Percentiles rank a stretch among this genome's conserved stretches.
Conservation (phyloP, 2,888 invertebrate genomes). For the Spodoptera picta region DNA sequence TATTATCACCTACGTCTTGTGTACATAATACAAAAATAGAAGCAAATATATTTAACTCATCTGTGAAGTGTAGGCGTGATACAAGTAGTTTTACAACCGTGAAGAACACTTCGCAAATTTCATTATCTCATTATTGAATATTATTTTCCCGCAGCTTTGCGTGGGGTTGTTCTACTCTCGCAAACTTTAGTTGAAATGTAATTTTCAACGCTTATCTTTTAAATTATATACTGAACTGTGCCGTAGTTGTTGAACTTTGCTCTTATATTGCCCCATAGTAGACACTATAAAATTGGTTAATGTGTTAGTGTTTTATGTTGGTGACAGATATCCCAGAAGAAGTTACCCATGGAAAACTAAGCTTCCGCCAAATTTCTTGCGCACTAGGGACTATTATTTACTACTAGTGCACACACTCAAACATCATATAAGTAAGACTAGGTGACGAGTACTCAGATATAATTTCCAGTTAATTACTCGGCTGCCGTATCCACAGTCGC, state of each 20-base stretch:
- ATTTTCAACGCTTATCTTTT: constrained; percentile 37
- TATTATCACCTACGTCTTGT: constrained; percentile 14
- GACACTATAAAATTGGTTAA: too few relatives aligned
- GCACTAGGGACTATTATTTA: too few relatives aligned
- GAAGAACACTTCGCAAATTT: constrained; percentile 37
- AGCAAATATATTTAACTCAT: constrained; percentile 19
- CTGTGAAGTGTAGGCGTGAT: constrained; percentile 24
- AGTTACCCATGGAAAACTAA: too few relatives aligned
- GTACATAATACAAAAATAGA: constrained; percentile 22
- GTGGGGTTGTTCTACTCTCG: constrained; percentile 16
- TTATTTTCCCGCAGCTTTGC: constrained; percentile 36
- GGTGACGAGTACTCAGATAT: too few relatives aligned
- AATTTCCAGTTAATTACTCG: background rate
- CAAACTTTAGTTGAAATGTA: constrained; percentile 45
- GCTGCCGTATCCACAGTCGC: constrained; percentile 3
- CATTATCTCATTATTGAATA: constrained; percentile 49
- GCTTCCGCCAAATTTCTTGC: too few relatives aligned
- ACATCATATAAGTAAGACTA: too few relatives aligned
- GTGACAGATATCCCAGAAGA: too few relatives aligned
- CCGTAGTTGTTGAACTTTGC: constrained; percentile 25
- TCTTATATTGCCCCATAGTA: too few relatives aligned
- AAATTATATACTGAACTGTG: constrained; percentile 23
- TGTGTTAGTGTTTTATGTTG: too few relatives aligned
- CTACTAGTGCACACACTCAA: too few relatives aligned
- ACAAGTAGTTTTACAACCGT: constrained; percentile 26